A percentile compares a stretch with the other conserved stretches of the same genome.
Evolutionary conservation across 1,140 invertebrate species (phyloP).

Genomic region (Homarus americanus): DNA sequence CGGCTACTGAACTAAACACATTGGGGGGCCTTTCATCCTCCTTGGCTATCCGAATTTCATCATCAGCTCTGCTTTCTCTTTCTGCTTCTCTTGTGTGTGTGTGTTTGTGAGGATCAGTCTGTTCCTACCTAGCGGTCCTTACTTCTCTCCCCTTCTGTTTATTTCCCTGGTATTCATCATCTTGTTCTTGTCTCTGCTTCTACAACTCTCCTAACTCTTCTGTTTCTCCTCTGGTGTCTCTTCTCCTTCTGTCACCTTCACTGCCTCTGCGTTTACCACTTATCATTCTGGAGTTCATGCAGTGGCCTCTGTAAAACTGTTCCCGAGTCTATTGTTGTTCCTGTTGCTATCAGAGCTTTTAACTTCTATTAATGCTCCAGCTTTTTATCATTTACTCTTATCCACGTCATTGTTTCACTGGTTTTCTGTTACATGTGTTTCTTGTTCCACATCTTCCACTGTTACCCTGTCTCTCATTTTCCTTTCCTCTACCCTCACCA

Average conservation of each 20-base stretch:
- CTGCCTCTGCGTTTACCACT: neutral
- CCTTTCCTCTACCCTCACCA: neutral
- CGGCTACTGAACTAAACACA: neutral
- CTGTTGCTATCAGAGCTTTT: no score
- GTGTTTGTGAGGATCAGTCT: neutral
- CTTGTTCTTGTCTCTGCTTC: neutral
- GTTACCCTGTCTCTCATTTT: neutral
- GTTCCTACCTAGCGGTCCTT: neutral
- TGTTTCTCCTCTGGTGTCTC: neutral
- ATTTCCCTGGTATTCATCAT: neutral
- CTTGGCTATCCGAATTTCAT: constrained; percentile 28
- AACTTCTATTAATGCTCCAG: neutral
- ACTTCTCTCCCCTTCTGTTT: neutral
- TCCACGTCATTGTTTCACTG: neutral
- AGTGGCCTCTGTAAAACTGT: no score
- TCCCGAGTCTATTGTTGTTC: no score
- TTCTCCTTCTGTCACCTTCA: neutral
- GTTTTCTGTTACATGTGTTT: neutral
- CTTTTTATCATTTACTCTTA: neutral
- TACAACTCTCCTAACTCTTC: neutral
- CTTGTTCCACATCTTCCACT: neutral
- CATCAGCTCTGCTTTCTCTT: constrained; percentile 13
- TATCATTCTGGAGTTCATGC: no score
- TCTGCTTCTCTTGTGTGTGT: neutral
- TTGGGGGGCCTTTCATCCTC: constrained; percentile 7